Evolutionary conservation across 2,113 vertebrate genomes (phyloP).

Genomic region (Bufo gargarizans): DNA sequence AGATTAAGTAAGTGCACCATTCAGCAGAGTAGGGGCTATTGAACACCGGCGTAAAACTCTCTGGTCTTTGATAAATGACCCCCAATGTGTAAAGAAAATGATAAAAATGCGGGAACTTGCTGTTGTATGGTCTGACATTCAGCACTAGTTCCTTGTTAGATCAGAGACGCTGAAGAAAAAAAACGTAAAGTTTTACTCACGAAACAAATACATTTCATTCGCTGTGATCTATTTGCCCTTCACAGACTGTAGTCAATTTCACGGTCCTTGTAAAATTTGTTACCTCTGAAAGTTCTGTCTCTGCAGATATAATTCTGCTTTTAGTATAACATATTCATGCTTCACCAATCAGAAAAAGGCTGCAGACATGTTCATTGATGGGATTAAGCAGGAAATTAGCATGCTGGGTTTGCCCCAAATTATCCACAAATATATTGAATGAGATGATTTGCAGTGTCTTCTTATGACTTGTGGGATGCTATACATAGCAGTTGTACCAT

Average conservation of each 20-base stretch:
- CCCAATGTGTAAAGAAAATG: background rate
- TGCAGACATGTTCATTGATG: slow-evolving; percentile 43
- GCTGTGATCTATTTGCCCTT: slow-evolving; percentile 56
- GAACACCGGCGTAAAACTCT: too few relatives aligned
- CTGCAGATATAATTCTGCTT: slow-evolving; percentile 57
- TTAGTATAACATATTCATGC: slow-evolving; percentile 56
- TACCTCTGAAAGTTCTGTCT: slow-evolving; percentile 58
- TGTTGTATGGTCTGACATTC: background rate
- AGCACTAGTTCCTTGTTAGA: background rate
- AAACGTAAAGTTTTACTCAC: slow-evolving; percentile 35
- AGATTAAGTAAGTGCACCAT: too few relatives aligned
- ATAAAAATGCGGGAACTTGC: background rate
- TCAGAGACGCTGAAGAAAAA: background rate
- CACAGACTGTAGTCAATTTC: slow-evolving; percentile 58
- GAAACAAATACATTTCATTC: slow-evolving; percentile 58
- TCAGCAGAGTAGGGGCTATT: too few relatives aligned
- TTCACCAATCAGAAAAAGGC: slow-evolving; percentile 53
- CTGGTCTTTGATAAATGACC: too few relatives aligned
- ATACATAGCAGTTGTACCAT: slow-evolving; percentile 5
- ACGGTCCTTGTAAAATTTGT: slow-evolving; percentile 59
- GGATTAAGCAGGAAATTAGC: slow-evolving; percentile 38
- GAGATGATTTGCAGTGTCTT: slow-evolving; percentile 24
- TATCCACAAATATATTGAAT: slow-evolving; percentile 45
- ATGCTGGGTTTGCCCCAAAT: slow-evolving; percentile 29
- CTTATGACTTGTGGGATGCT: slow-evolving; percentile 10